Evolutionary conservation across 2,113 vertebrate species (phyloP).

Genomic region (Hemibagrus wyckioides): DNA sequence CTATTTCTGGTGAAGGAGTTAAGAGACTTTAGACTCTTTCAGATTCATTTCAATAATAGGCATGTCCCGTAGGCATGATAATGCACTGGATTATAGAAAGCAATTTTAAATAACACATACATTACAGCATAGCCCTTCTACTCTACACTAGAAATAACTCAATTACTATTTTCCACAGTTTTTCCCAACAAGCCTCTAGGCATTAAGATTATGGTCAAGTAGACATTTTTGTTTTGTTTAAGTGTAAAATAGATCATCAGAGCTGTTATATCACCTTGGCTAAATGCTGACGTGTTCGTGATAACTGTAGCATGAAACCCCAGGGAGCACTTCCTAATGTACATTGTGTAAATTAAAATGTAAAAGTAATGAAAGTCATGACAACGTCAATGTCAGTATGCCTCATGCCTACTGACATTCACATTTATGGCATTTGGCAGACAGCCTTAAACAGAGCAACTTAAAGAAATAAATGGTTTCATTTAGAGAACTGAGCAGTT

Average conservation of each 20-base stretch:
- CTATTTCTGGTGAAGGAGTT: neutral
- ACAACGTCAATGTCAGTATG: neutral
- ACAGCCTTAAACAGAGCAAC: neutral
- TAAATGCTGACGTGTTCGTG: constrained; percentile 39
- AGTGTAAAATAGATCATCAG: constrained; percentile 46
- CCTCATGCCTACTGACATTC: neutral
- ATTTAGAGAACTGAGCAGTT: neutral
- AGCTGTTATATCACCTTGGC: constrained; percentile 39
- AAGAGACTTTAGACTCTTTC: constrained; percentile 3
- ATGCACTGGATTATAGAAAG: neutral
- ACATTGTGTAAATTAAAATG: neutral
- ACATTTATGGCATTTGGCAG: neutral
- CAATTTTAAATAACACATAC: neutral
- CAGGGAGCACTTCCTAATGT: neutral
- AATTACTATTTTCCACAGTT: neutral
- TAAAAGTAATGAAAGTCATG: neutral
- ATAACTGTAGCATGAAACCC: constrained; percentile 25
- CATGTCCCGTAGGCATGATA: neutral
- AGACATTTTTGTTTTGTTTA: neutral
- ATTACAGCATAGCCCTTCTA: neutral
- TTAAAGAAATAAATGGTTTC: neutral
- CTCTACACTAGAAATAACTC: neutral
- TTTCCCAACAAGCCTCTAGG: neutral
- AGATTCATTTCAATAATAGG: neutral
- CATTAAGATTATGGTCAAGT: neutral